Percentiles rank a stretch among this genome's conserved stretches.
These are phyloP conservation scores for Eupithecia pulchellata DNA, from an alignment of 2,888 invertebrate genomes.

Conservation along the genomic window DNA sequence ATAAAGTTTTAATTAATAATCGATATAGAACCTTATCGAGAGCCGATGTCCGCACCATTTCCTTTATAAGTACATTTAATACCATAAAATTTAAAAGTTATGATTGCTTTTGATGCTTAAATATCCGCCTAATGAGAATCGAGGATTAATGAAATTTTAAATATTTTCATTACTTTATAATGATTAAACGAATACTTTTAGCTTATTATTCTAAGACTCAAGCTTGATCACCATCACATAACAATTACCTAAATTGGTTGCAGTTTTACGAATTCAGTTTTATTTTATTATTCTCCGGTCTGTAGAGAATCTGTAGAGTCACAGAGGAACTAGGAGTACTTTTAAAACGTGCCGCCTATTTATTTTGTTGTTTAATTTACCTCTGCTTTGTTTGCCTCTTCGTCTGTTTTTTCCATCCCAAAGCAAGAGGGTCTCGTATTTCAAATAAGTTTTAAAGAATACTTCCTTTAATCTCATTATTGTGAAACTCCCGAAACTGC, in stretches of 20 bases:
- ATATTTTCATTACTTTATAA: background rate
- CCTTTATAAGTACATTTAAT: background rate
- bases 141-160: background rate
- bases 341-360: background rate
- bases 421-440: constrained; percentile 54
- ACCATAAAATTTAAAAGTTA: background rate
- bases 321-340: background rate
- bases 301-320: background rate
- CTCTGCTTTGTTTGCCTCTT: constrained; percentile 57
- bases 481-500: constrained; percentile 56
- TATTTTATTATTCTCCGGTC: background rate
- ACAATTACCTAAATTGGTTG: background rate
- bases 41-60: background rate
- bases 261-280: background rate
- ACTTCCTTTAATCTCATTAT: constrained; percentile 64
- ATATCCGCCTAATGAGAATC: background rate
- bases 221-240: background rate
- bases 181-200: background rate
- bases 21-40: background rate
- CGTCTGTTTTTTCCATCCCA: constrained; percentile 63
- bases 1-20: background rate
- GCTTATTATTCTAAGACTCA: background rate
- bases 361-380: constrained; percentile 2
- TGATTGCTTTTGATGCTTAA: background rate
- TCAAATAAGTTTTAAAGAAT: constrained; percentile 66